A percentile compares a stretch with the other conserved stretches of the same genome.
phyloP scores from a whole-genome alignment of 2,797 vertebrate species.

The Fringilla coelebs region DNA sequence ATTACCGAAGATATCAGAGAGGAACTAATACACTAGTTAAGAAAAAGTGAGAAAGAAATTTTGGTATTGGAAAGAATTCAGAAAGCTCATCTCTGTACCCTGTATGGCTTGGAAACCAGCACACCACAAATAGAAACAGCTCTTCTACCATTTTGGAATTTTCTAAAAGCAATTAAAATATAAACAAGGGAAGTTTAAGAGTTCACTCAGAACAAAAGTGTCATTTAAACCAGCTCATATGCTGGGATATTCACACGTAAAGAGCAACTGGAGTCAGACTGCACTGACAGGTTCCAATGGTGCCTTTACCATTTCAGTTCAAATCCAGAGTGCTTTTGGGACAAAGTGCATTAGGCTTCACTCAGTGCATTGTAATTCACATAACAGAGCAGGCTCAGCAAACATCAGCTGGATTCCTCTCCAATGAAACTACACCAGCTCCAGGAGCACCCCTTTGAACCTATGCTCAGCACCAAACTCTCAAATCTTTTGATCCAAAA shows the following conservation, averaged over 20 bases:
- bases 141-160: background rate
- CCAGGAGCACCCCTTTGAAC: background rate
- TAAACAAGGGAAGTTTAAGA: conserved; percentile 62
- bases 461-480: background rate
- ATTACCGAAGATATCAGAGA: conserved; percentile 4
- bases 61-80: background rate
- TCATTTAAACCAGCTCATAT: conserved; percentile 24
- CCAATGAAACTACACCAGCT: background rate
- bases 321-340: background rate
- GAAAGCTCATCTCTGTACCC: background rate
- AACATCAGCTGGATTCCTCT: background rate
- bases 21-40: background rate
- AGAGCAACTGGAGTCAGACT: background rate
- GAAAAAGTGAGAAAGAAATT: background rate
- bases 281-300: background rate
- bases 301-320: background rate
- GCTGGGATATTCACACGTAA: background rate
- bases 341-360: background rate
- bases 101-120: background rate
- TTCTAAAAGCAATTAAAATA: conserved; percentile 32
- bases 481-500: background rate
- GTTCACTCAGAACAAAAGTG: conserved; percentile 48
- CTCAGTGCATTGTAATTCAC: background rate
- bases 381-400: background rate
- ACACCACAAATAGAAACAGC: background rate